Evolutionary conservation across 2,888 invertebrate species (phyloP), one percentile per base, ranked within the genome.

Genomic region (Euclidia mi): DNA sequence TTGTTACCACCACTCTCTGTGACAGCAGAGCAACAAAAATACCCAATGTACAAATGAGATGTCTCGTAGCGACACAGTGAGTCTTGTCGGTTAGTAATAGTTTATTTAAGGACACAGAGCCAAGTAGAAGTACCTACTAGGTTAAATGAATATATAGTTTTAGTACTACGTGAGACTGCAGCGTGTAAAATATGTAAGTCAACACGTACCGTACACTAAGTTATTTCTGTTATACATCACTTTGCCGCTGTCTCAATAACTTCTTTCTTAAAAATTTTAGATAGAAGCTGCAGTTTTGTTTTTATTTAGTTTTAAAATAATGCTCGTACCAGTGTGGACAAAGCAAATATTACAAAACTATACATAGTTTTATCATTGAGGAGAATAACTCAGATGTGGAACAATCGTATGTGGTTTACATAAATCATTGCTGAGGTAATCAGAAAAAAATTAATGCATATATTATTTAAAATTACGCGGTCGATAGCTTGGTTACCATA

Each of bases 81-180:
- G 10, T 9, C 14, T 14, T 34, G 34, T 34, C 15, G 9, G 9
- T 3, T 15, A 41, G 9, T 38, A 34, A 31, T 45, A 45, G 40
- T 68, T 63, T 67, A 56, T 64, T 35, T 35, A 42, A 14, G 44
- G 12, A 9, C 40, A 35, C 37, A 25, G 20, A 25, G 37, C 37
- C 38, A 35, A 9, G 10, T 34, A 6, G 20, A 42, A 34, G 14
- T 14, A 35, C 10, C 20, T 52, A 49, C 46, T 57, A 38, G 56
- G 46, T 55, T 42, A 68, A 65, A 69, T 61, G 45, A 67, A 68
- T 56, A 64, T 69, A 68, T 57, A 44, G 51, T 57, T 64, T 41
- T 37, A 40, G 25, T 41, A 17, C 34, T 53, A 64, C 56, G 48
- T 46, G 69, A 52, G 46, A 49, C 43, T 20, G 12, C 4, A 14